Percentiles rank a stretch among this genome's conserved stretches.
Conservation (phyloP, 2,113 vertebrate species). For the Furnarius figulus region DNA sequence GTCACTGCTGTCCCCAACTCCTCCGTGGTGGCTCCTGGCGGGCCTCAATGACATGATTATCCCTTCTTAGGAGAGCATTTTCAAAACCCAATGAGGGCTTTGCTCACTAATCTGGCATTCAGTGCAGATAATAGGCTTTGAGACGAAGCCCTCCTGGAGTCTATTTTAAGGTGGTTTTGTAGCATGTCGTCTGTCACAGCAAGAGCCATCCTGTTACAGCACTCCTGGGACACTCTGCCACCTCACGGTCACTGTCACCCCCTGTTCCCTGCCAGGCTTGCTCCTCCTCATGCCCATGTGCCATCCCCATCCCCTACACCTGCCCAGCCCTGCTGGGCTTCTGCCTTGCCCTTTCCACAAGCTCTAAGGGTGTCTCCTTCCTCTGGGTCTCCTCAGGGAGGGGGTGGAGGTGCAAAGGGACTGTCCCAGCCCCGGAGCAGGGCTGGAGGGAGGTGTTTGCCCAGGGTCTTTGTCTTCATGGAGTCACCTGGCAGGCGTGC, state of each 20-base stretch:
- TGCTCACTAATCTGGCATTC: slow-evolving; percentile 57
- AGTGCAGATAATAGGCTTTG: slow-evolving; percentile 60
- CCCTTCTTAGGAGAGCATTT: slow-evolving; percentile 49
- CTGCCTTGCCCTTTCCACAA: neutral
- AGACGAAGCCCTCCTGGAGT: slow-evolving; percentile 21
- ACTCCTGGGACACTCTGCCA: neutral
- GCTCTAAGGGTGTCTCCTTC: neutral
- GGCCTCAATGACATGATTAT: slow-evolving; percentile 54
- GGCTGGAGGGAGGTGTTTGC: neutral
- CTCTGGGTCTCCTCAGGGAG: neutral
- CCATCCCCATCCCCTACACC: neutral
- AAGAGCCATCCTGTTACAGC: neutral
- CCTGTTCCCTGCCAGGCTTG: neutral
- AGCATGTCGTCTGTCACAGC: neutral
- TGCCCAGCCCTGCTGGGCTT: neutral
- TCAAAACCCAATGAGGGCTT: slow-evolving; percentile 50
- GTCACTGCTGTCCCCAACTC: slow-evolving; percentile 48
- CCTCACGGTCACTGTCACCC: rapidly evolving
- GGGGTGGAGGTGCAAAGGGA: neutral
- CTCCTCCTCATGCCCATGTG: rapidly evolving
- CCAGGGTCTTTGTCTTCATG: neutral
- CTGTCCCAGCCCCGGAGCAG: neutral
- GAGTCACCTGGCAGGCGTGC: neutral
- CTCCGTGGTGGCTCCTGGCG: neutral
- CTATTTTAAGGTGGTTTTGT: slow-evolving; percentile 57